phyloP scores from a whole-genome alignment of 1,140 invertebrate species.

The Steinernema khuongi region DNA sequence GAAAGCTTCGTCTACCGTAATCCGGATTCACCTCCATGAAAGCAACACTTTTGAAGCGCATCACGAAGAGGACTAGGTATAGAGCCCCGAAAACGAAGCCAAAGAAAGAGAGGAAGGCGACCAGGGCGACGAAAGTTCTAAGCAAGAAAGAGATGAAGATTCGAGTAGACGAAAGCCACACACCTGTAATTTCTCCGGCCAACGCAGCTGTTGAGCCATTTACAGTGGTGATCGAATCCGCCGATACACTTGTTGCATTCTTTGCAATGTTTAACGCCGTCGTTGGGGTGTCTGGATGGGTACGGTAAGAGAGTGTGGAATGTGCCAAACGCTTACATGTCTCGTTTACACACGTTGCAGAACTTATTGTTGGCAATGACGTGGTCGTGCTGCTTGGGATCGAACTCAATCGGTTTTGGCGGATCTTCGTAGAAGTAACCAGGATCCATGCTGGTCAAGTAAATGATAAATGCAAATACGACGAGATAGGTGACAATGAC shows the following conservation, averaged over 20 bases:
- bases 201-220: slow-evolving; percentile 95
- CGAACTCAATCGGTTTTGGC: slow-evolving; percentile 21
- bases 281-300: slow-evolving; percentile 65
- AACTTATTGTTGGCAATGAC: slow-evolving; percentile 28
- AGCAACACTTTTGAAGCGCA: not conserved
- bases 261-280: slow-evolving; percentile 70
- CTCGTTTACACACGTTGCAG: slow-evolving; percentile 28
- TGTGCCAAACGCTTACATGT: slow-evolving; percentile 26
- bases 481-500: slow-evolving; percentile 25
- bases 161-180: not conserved
- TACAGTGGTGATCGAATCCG: slow-evolving; percentile 86
- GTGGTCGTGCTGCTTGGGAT: slow-evolving; percentile 30
- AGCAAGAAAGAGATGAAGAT: not conserved
- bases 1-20: too few relatives aligned
- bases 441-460: slow-evolving; percentile 31
- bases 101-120: not conserved
- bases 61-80: not conserved
- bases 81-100: not conserved
- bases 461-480: slow-evolving; percentile 17
- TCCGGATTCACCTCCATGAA: not conserved
- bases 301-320: not conserved
- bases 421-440: slow-evolving; percentile 3
- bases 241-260: slow-evolving; percentile 92
- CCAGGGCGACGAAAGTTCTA: not conserved
- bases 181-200: slow-evolving; percentile 76